Percentiles rank a stretch among this genome's conserved stretches.
Conservation (phyloP, 2,797 vertebrate genomes). For the Gastrophryne carolinensis region DNA sequence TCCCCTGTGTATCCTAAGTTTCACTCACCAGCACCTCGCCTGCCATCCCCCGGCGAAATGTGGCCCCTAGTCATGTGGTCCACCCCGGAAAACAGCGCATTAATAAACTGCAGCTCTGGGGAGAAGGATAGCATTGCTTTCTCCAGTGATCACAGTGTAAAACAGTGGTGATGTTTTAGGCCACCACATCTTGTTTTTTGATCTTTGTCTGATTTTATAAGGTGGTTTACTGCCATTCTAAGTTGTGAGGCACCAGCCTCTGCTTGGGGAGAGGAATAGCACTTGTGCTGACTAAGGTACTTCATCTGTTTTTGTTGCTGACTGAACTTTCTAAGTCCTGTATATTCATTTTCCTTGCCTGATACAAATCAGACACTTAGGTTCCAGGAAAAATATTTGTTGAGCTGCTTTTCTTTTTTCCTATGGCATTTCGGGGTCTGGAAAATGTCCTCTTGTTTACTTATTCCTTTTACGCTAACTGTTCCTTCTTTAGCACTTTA, state of each 20-base stretch:
- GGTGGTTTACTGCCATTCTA: too few species aligned
- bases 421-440: conserved; percentile 19
- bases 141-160: too few species aligned
- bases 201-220: too few species aligned
- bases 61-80: too few species aligned
- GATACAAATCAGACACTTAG: conserved; percentile 12
- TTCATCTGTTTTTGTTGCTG: conserved; percentile 38
- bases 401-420: neutral
- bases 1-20: too few species aligned
- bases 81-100: too few species aligned
- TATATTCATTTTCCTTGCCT: conserved; percentile 24
- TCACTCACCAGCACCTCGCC: too few species aligned
- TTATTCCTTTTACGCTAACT: neutral
- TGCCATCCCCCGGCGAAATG: too few species aligned
- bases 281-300: conserved; percentile 30
- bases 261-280: neutral
- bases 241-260: neutral
- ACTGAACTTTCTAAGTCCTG: conserved; percentile 38
- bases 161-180: too few species aligned
- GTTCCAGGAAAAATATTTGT: conserved; percentile 47
- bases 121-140: too few species aligned
- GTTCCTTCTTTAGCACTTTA: neutral
- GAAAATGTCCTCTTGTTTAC: conserved; percentile 37
- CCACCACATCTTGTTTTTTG: too few species aligned
- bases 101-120: too few species aligned